These are phyloP conservation scores for Actinia tenebrosa DNA, from an alignment of 64 coral and sea anemone genomes.

Conservation along the genomic window DNA sequence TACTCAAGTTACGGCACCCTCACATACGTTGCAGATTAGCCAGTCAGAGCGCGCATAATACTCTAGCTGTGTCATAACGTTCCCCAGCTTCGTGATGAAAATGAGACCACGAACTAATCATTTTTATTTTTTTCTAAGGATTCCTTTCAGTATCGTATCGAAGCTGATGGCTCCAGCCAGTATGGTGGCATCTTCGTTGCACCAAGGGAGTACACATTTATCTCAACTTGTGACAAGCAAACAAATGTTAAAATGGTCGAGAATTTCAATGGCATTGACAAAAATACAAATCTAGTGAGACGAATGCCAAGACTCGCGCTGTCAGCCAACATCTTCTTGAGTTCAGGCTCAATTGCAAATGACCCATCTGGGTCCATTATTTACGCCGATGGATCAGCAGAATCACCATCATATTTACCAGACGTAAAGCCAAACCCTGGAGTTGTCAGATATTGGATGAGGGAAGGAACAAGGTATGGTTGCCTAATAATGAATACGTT, in stretches of 20 bases:
- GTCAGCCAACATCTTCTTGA: constrained; percentile 40
- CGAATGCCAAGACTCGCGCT: constrained; percentile 71
- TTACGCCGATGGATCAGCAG: neutral
- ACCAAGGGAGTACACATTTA: constrained; percentile 48
- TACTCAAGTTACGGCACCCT: too few species aligned
- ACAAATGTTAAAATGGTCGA: constrained; percentile 50
- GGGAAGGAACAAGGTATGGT: constrained; percentile 62
- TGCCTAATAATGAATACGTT: neutral
- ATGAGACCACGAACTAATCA: neutral
- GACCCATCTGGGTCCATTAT: constrained; percentile 59
- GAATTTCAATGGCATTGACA: constrained; percentile 43
- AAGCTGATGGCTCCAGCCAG: constrained; percentile 54
- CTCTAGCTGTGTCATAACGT: too few species aligned
- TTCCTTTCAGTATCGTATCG: constrained; percentile 74
- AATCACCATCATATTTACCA: constrained; percentile 33
- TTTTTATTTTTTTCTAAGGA: constrained; percentile 8
- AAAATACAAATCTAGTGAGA: constrained; percentile 35
- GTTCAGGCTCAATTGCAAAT: constrained; percentile 26
- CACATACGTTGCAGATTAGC: too few species aligned
- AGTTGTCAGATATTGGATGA: constrained; percentile 72
- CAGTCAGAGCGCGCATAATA: too few species aligned
- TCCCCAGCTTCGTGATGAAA: neutral
- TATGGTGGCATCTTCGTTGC: constrained; percentile 77
- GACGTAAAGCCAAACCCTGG: constrained; percentile 25
- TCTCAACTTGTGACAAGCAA: constrained; percentile 53